A percentile compares a stretch with the other conserved stretches of the same genome.
These are phyloP conservation scores for Solenopsis fugax DNA, from an alignment of 1,140 invertebrate species.

Conservation along the genomic window DNA sequence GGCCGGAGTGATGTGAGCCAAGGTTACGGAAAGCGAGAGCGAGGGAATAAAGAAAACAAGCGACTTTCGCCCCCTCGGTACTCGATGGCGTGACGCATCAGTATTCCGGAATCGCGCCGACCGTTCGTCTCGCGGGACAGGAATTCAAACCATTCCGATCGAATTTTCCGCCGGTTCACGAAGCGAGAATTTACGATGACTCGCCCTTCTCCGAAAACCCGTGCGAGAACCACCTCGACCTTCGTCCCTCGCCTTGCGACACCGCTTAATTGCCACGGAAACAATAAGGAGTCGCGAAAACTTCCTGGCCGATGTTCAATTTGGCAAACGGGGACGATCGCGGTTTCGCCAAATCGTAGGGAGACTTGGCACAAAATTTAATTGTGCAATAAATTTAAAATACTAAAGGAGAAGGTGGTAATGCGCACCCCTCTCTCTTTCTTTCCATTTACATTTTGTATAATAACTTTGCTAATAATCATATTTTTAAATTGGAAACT, in stretches of 20 bases:
- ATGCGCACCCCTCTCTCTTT: too few relatives aligned
- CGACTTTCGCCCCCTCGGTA: conserved; percentile 68
- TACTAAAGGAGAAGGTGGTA: too few relatives aligned
- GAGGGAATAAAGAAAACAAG: conserved; percentile 74
- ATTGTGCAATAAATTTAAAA: conserved; percentile 35
- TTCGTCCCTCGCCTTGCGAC: background rate
- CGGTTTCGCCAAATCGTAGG: conserved; percentile 26
- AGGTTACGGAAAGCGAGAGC: conserved; percentile 44
- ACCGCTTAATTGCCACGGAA: conserved; percentile 69
- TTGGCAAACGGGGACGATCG: conserved; percentile 46
- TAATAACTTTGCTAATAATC: too few relatives aligned
- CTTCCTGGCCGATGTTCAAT: conserved; percentile 68
- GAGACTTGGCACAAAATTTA: conserved; percentile 41
- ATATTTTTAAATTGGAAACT: too few relatives aligned
- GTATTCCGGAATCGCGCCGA: conserved; percentile 83
- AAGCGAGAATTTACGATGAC: conserved; percentile 80
- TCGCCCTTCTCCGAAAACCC: conserved; percentile 47
- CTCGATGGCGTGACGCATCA: conserved; percentile 77
- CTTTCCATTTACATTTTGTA: too few relatives aligned
- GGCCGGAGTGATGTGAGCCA: conserved; percentile 17
- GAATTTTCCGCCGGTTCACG: conserved; percentile 81
- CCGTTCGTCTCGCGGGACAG: conserved; percentile 82
- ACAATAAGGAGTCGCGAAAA: conserved; percentile 74
- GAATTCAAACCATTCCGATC: conserved; percentile 84
- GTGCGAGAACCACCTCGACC: conserved; percentile 23